These are phyloP conservation scores for Thripadectes ignobilis DNA, from an alignment of 2,797 vertebrate species.

Conservation along the genomic window DNA sequence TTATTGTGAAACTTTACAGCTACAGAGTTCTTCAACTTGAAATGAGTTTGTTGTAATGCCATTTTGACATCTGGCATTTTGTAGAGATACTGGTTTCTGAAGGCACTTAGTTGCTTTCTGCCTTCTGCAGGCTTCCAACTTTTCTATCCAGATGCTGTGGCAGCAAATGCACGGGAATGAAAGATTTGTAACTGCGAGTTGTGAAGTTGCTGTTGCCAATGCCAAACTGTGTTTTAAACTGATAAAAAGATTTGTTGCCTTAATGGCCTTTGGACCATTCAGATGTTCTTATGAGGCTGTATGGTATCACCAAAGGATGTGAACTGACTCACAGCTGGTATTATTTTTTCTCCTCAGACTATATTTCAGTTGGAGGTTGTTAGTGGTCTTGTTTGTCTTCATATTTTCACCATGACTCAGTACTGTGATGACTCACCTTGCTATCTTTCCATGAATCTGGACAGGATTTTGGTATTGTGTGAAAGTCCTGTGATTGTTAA, in stretches of 20 bases:
- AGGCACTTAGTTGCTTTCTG: background rate
- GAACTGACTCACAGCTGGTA: background rate
- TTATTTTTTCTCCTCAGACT: background rate
- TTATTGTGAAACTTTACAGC: background rate
- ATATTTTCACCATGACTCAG: background rate
- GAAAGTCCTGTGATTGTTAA: background rate
- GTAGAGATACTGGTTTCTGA: background rate
- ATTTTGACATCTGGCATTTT: background rate
- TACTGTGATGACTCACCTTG: fast-evolving
- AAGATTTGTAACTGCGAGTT: background rate
- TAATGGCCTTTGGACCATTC: background rate
- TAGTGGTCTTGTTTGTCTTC: background rate
- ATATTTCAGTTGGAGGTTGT: background rate
- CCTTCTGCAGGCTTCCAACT: background rate
- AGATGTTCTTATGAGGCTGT: background rate
- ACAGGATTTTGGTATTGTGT: background rate
- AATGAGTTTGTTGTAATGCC: background rate
- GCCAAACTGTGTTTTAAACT: background rate
- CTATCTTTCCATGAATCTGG: background rate
- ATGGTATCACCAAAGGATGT: background rate
- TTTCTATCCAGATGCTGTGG: background rate
- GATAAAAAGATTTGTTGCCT: background rate
- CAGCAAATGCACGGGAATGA: background rate
- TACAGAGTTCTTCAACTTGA: background rate
- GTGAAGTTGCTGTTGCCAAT: background rate